Percentiles rank a stretch among this genome's conserved stretches.
phyloP scores from a whole-genome alignment of 2,797 vertebrate genomes.

The Cossypha caffra region DNA sequence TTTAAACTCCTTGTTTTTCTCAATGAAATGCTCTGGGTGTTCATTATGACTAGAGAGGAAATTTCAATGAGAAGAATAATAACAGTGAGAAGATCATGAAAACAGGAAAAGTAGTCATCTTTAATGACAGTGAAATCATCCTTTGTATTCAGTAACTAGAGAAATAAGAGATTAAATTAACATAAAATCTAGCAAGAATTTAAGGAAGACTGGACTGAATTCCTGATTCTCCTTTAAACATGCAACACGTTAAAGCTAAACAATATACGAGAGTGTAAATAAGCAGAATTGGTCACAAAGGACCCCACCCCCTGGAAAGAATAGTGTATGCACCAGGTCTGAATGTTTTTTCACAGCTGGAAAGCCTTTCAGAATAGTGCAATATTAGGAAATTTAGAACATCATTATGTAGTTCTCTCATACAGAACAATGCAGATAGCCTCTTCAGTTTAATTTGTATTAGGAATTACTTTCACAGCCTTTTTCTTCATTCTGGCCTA shows the following conservation, averaged over 20 bases:
- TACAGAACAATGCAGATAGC: not conserved
- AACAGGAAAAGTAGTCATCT: slow-evolving; percentile 12
- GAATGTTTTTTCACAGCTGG: not conserved
- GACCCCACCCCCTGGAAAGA: not conserved
- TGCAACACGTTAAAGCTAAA: not conserved
- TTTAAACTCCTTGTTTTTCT: slow-evolving; percentile 69
- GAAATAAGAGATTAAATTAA: slow-evolving; percentile 20
- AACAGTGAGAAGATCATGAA: not conserved
- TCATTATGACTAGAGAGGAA: slow-evolving; percentile 18
- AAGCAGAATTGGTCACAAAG: not conserved
- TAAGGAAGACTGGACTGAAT: not conserved
- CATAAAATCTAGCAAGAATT: not conserved
- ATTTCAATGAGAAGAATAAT: not conserved
- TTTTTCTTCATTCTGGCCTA: not conserved
- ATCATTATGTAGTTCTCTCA: not conserved
- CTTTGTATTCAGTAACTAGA: not conserved
- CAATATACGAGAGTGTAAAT: not conserved
- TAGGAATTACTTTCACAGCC: not conserved
- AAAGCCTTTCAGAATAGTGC: not conserved
- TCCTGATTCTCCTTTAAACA: not conserved
- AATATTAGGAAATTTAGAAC: not conserved
- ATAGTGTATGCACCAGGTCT: not conserved
- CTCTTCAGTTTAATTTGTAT: not conserved
- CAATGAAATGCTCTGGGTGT: slow-evolving; percentile 17
- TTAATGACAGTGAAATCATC: not conserved